Evolutionary conservation across 2,888 invertebrate genomes (phyloP), one percentile per base, ranked within the genome.

Genomic region (Hirtodrosophila duncani): DNA sequence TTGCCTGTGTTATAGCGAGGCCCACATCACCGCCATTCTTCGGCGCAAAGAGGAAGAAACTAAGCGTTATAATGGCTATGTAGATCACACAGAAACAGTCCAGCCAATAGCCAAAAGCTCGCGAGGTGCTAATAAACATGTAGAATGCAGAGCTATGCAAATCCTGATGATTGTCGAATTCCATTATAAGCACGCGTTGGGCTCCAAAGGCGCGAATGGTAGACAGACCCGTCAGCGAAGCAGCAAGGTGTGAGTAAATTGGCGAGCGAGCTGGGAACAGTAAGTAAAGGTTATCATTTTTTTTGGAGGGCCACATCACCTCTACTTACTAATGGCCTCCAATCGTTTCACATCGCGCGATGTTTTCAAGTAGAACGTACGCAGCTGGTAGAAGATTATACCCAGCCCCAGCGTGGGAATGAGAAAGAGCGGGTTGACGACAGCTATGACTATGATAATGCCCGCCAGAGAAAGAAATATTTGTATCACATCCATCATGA

Each of bases 51-150:
- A 94, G 85, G 31, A 98, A 91, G 87, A 96, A 95, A 77, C 94
- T 94, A 69, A 95, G 88, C 0, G 97, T 95, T 0, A 98, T 96
- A 42, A 94, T 86, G 0, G 91, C 91, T 57, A 98, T 94, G 87
- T 97, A 98, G 7, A 94, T 64, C 0, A 95, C 91, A 83, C 97
- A 97, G 41, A 97, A 91, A 62, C 95, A 89, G 85, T 99, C 99
- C 74, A 99, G 88, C 91, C 95, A 95, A 82, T 97, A 94, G 0
- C 97, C 98, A 83, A 99, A 97, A 69, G 98, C 98, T 59, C 98
- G 91, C 1, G 95, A 94, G 1, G 95, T 93, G 0, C 94, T 91
- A 21, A 99, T 92, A 84, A 97, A 97, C 74, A 96, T 88, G 83
- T 92, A 98, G 93, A 96, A 98, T 0, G 98, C 93, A 0, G 97